Percentiles rank a stretch among this genome's conserved stretches.
Evolutionary conservation across 2,797 vertebrate genomes (phyloP).

Genomic region (Pelodytes ibericus): DNA sequence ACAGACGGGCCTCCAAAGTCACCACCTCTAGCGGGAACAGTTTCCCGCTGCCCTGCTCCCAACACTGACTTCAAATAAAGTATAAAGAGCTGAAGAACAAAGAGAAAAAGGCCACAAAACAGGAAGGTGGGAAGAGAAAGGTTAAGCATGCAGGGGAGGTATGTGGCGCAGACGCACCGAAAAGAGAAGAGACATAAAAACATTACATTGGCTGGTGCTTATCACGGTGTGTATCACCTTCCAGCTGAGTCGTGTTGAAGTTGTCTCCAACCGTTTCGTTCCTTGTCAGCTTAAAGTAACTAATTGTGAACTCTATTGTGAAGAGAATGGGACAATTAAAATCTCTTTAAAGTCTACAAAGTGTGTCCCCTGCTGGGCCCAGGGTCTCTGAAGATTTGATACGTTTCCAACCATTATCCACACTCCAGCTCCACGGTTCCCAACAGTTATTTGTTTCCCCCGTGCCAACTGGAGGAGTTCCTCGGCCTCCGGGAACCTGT

Average conservation of each 20-base stretch:
- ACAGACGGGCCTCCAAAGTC: neutral
- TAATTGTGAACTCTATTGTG: slow-evolving; percentile 45
- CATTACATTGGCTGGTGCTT: neutral
- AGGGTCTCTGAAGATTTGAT: slow-evolving; percentile 20
- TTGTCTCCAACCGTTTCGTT: slow-evolving; percentile 22
- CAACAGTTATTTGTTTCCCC: neutral
- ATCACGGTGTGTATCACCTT: neutral
- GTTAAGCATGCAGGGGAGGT: slow-evolving; percentile 22
- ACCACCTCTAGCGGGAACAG: slow-evolving; percentile 11
- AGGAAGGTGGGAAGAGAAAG: slow-evolving; percentile 36
- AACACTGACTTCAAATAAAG: slow-evolving; percentile 36
- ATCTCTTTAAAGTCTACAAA: slow-evolving; percentile 35
- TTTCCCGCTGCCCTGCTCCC: slow-evolving; percentile 11
- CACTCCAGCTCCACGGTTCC: neutral
- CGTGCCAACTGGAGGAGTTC: neutral
- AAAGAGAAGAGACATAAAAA: neutral
- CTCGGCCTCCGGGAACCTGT: neutral
- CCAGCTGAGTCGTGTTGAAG: slow-evolving; percentile 29
- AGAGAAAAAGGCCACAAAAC: slow-evolving; percentile 29
- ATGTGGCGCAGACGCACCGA: slow-evolving; percentile 15
- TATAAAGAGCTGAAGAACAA: slow-evolving; percentile 27
- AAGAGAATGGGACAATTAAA: slow-evolving; percentile 45
- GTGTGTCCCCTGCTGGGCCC: slow-evolving; percentile 32
- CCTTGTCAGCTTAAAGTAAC: slow-evolving; percentile 44
- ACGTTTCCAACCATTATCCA: neutral